Base-by-base conservation (phyloP, 2,888 invertebrate species). In the Tuberolachnus salignus region DNA sequence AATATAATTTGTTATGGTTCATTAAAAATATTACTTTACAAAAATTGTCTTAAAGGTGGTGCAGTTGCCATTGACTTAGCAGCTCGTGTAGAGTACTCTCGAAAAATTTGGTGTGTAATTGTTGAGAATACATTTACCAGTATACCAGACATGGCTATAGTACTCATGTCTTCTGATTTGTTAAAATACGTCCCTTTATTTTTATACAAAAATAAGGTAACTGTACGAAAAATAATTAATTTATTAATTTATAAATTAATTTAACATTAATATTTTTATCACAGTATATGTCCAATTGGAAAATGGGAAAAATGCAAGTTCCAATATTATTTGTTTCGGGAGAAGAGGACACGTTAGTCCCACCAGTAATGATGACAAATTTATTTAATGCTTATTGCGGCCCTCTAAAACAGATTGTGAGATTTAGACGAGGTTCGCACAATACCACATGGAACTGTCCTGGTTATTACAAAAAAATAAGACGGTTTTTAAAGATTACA, bases 101-200 rank as follows among this genome's bases (percentile, higher is more conserved):
- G 90, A 83, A 92, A 91, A 87, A 90, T 97, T 81, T 92, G 94
- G 90, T 94, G 93, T 83, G 86, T 96, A 81, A 90, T 98, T 82
- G 90, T 97, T 21, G 97, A 98, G 86, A 98, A 98, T 86, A 97
- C 97, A 3, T 98, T 98, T 84, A 96, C 96, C 6, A 94, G 93
- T 85, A 94, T 98, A 86, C 95, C 95, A 49, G 94, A 94, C 82
- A 95, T 97, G 91, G 95, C 95, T 21, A 90, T 90, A 83, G 91
- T 92, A 81, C 88, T 97, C 83, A 89, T 97, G 82, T 91, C 92
- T 84, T 90, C 91, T 88, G 89, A 87, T 83, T 87, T 91, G 83
- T 85, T 94, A 80, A 88, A 90, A 82, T 92, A 92, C 87, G 87
- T 97, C 83, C 97, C 97, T 81, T 87, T 90, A 83, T 89, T 92